A percentile compares a stretch with the other conserved stretches of the same genome.
These are phyloP conservation scores for Microctonus hyperodae DNA, from an alignment of 2,888 invertebrate genomes.

Conservation along the genomic window DNA sequence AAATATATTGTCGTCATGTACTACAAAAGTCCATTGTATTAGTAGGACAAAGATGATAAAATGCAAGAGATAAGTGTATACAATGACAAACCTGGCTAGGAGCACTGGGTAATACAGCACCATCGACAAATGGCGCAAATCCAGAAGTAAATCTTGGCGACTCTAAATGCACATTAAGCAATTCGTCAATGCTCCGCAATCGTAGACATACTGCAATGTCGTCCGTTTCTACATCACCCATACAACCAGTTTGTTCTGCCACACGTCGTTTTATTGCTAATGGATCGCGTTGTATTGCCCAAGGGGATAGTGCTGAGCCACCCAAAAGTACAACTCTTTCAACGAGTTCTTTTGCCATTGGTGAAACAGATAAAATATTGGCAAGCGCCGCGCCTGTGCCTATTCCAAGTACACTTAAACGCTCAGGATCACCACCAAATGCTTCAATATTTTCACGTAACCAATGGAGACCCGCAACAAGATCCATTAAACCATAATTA, in stretches of 20 bases:
- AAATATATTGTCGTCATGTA: constrained; percentile 6
- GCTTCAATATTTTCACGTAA: constrained; percentile 92
- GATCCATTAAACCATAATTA: constrained; percentile 90
- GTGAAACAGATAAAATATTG: constrained; percentile 94
- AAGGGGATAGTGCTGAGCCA: constrained; percentile 89
- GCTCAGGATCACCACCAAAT: constrained; percentile 93
- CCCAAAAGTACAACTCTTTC: constrained; percentile 87
- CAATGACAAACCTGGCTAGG: constrained; percentile 47
- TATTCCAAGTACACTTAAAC: constrained; percentile 94
- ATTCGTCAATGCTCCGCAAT: constrained; percentile 76
- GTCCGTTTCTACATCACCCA: constrained; percentile 81
- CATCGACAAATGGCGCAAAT: constrained; percentile 95
- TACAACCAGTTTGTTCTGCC: constrained; percentile 84
- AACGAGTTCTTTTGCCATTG: constrained; percentile 90
- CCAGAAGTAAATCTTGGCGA: constrained; percentile 85
- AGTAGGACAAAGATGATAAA: constrained; percentile 15
- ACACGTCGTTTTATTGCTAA: constrained; percentile 81
- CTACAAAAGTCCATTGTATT: not conserved
- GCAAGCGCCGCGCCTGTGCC: constrained; percentile 96
- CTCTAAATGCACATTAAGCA: constrained; percentile 78
- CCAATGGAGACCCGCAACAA: constrained; percentile 96
- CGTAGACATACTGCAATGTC: constrained; percentile 87
- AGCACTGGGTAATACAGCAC: constrained; percentile 74
- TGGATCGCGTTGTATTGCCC: constrained; percentile 89
- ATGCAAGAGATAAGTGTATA: constrained; percentile 15